phyloP scores from a whole-genome alignment of 2,888 invertebrate species.

The Eupithecia tripunctaria region DNA sequence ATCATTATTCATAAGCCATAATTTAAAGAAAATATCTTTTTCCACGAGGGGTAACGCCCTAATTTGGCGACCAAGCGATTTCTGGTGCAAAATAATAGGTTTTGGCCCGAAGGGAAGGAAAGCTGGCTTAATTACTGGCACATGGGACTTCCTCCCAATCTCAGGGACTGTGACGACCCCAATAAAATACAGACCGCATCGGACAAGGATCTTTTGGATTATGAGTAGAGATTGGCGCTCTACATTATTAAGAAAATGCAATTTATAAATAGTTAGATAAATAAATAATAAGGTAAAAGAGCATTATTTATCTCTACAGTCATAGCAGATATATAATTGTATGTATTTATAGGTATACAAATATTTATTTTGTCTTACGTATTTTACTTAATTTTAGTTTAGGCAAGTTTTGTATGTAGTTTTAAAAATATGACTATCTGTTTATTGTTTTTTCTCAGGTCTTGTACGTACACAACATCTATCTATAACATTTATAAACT shows the following conservation, averaged over 20 bases:
- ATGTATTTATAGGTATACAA: no score
- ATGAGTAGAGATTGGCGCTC: background rate
- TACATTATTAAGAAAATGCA: background rate
- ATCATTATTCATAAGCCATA: slow-evolving; percentile 15
- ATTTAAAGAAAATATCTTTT: slow-evolving; percentile 26
- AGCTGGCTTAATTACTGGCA: slow-evolving; percentile 37
- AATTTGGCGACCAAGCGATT: slow-evolving; percentile 22
- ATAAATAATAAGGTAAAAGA: no score
- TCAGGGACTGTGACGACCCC: slow-evolving; percentile 32
- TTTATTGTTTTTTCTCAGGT: no score
- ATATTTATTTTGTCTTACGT: no score
- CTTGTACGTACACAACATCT: no score
- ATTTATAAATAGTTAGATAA: background rate
- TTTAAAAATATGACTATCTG: no score
- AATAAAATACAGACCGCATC: slow-evolving; percentile 33
- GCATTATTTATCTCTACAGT: no score
- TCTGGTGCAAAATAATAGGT: slow-evolving; percentile 38
- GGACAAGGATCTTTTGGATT: slow-evolving; percentile 19
- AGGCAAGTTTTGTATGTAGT: no score
- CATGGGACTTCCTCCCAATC: slow-evolving; percentile 39
- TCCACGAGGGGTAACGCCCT: slow-evolving; percentile 20
- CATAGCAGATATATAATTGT: no score
- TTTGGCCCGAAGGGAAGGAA: slow-evolving; percentile 36
- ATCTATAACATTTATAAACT: no score
- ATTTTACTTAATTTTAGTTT: no score